These are phyloP conservation scores for Phaenicophaeus curvirostris DNA, from an alignment of 2,797 vertebrate genomes.

Conservation along the genomic window DNA sequence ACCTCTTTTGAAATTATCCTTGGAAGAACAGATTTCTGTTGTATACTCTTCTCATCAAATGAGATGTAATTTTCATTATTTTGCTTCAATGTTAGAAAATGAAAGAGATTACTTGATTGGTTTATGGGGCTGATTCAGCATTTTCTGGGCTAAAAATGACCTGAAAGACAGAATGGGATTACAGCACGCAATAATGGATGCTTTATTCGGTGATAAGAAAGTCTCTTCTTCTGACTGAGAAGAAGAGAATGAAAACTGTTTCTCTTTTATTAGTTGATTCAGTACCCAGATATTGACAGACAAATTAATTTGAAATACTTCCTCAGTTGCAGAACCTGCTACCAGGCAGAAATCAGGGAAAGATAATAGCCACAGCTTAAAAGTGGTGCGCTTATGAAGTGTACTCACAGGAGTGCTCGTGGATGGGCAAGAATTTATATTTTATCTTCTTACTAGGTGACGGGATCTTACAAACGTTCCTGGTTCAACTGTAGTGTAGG, in stretches of 20 bases:
- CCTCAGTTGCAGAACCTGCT: slow-evolving; percentile 29
- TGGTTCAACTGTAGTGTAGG: not conserved
- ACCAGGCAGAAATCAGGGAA: slow-evolving; percentile 43
- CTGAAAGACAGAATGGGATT: slow-evolving; percentile 49
- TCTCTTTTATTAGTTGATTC: slow-evolving; percentile 58
- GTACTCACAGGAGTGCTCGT: not conserved
- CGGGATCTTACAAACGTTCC: not conserved
- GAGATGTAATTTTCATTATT: slow-evolving; percentile 71
- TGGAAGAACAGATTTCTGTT: slow-evolving; percentile 44
- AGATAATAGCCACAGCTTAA: slow-evolving; percentile 23
- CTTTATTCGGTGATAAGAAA: slow-evolving; percentile 61
- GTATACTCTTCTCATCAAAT: slow-evolving; percentile 20
- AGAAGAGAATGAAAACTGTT: slow-evolving; percentile 48
- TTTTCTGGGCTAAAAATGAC: slow-evolving; percentile 55
- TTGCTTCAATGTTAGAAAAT: slow-evolving; percentile 71
- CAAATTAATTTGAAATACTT: slow-evolving; percentile 64
- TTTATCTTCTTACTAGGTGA: not conserved
- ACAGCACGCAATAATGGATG: not conserved
- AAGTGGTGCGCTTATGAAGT: slow-evolving; percentile 35
- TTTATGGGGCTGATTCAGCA: slow-evolving; percentile 67
- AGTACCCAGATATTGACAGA: slow-evolving; percentile 59
- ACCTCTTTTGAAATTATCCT: slow-evolving; percentile 59
- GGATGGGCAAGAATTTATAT: slow-evolving; percentile 23
- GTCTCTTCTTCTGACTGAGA: slow-evolving; percentile 47
- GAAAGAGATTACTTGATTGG: slow-evolving; percentile 69